Base-by-base conservation (phyloP, 2,888 invertebrate species). In the Drosophila incognita region DNA sequence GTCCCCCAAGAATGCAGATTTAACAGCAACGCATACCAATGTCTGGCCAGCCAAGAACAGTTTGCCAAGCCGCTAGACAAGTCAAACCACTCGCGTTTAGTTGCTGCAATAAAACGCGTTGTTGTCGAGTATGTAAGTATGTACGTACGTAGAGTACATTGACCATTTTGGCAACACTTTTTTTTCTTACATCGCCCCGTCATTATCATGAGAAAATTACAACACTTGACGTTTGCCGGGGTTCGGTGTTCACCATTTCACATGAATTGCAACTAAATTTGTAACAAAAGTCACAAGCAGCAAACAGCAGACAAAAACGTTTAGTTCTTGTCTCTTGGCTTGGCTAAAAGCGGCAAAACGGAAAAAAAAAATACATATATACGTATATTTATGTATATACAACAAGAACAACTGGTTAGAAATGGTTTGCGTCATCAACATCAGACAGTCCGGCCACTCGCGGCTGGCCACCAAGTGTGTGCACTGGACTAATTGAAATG, bases 221-320 rank as follows among this genome's bases (percentile, higher is more conserved):
- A 87, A 49, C 87, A 84, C 74, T 76, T 63, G 81, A 62, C 46
- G 24, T 66, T 68, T 40, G 69, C 40, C 68, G 33, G 33, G 13
- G 62, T 38, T 42, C 53, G 65, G 63, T 76, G 52, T 52, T 68
- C 58, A 21, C 29, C 65, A 75, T 69, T 87, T 87, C 83, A 59
- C 89, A 83, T 87, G 86, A 88, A 90, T 83, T 87, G 86, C 88
- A 88, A 72, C 79, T 75, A 76, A 87, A 87, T 88, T 87, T 81
- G 83, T 90, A 80, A 81, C 87, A 81, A 87, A 80, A 87, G 56
- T 56, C 57, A 56, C 58, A 72, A 61, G 53, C 64, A 49, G 27
- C 64, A 1, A 49, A 61, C 29, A 42, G 56, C 67, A 70, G 52
- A 76, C 72, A 65, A 58, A 56, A 74, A 71, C 60, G 52, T 57